phyloP scores from a whole-genome alignment of 1,140 invertebrate species.

The Harlomillsia oculata region DNA sequence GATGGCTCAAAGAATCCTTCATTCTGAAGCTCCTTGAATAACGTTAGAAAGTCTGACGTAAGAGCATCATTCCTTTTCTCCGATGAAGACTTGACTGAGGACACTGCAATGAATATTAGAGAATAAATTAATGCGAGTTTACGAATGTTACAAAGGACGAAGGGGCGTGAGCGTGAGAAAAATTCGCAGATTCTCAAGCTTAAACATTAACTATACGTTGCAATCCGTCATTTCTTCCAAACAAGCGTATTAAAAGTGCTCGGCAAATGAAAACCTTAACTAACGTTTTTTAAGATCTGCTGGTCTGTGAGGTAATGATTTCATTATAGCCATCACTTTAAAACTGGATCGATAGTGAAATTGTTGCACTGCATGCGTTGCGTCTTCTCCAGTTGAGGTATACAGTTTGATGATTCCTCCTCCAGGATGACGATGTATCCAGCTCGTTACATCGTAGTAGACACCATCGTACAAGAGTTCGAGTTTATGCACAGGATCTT shows the following conservation, averaged over 20 bases:
- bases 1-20: slow-evolving; percentile 26
- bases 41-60: slow-evolving; percentile 15
- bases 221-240: no score
- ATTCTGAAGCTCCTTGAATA: slow-evolving; percentile 11
- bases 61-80: slow-evolving; percentile 16
- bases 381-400: slow-evolving; percentile 12
- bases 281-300: no score
- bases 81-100: slow-evolving; percentile 1
- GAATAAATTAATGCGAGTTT: no score
- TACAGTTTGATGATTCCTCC: slow-evolving; percentile 15
- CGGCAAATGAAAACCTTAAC: no score
- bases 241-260: no score
- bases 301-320: neutral
- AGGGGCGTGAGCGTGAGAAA: no score
- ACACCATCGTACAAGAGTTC: slow-evolving; percentile 18
- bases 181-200: no score
- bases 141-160: no score
- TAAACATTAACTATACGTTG: no score
- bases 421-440: slow-evolving; percentile 13
- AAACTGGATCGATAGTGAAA: slow-evolving; percentile 26
- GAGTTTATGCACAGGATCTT: no score
- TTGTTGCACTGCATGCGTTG: slow-evolving; percentile 25
- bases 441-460: slow-evolving; percentile 20
- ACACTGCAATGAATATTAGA: no score
- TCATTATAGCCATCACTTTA: slow-evolving; percentile 11